Percentiles rank a stretch among this genome's conserved stretches.
phyloP scores from a whole-genome alignment of 2,113 vertebrate genomes.

The Clarias magur region DNA sequence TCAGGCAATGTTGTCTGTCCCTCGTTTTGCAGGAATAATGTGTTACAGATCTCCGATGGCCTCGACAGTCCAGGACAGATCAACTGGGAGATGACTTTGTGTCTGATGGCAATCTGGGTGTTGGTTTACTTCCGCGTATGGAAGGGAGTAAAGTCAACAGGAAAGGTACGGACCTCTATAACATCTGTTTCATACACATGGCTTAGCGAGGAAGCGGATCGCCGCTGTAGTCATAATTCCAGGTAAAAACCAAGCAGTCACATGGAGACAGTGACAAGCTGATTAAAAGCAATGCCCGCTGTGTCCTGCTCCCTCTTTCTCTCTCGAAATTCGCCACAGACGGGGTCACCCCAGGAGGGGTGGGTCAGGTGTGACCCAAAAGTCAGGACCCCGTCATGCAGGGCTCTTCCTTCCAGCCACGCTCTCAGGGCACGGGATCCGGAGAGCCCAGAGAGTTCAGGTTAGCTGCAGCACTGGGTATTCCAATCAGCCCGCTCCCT shows the following conservation, averaged over 20 bases:
- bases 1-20: constrained; percentile 1
- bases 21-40: constrained; percentile 72
- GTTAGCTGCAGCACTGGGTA: no score
- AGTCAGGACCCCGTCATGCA: no score
- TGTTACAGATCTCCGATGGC: constrained; percentile 75
- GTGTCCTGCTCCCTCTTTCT: not conserved
- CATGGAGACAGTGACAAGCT: not conserved
- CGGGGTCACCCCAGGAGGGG: no score
- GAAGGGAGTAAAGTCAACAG: constrained; percentile 81
- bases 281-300: constrained; percentile 16
- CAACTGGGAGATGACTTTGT: constrained; percentile 77
- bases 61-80: constrained; percentile 67
- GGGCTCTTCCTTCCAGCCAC: no score
- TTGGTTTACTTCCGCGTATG: constrained; percentile 82
- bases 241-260: constrained; percentile 23
- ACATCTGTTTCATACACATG: not conserved
- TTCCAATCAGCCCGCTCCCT: no score
- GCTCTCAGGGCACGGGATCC: no score
- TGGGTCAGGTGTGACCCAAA: no score
- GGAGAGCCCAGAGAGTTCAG: no score
- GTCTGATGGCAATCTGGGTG: constrained; percentile 75
- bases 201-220: constrained; percentile 13
- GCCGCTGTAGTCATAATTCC: not conserved
- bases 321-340: no score
- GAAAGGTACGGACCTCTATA: constrained; percentile 66